Conservation (phyloP, 64 coral and sea anemone genomes). For the Montipora cactus region DNA sequence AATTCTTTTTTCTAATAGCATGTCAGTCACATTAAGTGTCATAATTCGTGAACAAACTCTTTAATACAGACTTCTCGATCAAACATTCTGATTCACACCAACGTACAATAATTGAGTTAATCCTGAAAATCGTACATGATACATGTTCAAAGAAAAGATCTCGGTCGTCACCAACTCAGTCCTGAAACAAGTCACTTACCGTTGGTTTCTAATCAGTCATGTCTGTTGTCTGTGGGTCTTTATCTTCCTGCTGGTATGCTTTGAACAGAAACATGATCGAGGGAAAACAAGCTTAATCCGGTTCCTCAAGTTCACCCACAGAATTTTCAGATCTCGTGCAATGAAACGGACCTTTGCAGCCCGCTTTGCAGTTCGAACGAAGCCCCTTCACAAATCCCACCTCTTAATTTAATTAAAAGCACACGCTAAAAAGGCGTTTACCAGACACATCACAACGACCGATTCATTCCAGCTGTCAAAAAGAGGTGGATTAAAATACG, state of each 20-base stretch:
- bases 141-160: no score
- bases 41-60: no score
- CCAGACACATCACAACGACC: slow-evolving; percentile 3
- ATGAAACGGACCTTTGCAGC: no score
- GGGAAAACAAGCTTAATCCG: neutral
- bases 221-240: neutral
- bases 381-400: neutral
- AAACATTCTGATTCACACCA: no score
- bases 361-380: no score
- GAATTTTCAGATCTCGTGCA: neutral
- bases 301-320: neutral
- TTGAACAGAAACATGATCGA: slow-evolving; percentile 9
- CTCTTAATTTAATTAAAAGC: neutral
- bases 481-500: slow-evolving; percentile 4
- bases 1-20: no score
- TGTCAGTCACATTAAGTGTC: no score
- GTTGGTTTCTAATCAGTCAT: neutral
- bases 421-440: neutral
- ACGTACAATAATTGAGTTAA: no score
- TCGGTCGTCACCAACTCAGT: neutral
- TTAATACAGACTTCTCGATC: no score
- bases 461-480: slow-evolving; percentile 47
- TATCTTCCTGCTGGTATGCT: neutral
- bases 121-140: no score
- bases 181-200: neutral